Conservation (phyloP, 64 coral and sea anemone species). For the Cladopsammia gracilis region DNA sequence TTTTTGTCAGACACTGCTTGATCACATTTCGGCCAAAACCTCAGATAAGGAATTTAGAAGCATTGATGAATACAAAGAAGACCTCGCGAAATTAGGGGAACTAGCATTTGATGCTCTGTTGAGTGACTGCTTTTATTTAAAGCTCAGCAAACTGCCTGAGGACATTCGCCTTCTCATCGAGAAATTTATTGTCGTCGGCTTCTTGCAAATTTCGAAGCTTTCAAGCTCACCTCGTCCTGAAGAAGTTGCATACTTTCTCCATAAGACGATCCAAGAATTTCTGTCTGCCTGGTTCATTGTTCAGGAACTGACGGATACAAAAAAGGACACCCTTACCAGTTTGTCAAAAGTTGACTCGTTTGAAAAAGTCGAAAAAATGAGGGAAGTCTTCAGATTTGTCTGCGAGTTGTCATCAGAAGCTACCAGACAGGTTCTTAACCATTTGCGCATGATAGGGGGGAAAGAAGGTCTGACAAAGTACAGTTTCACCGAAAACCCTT, state of each 20-base stretch:
- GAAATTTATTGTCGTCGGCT: slow-evolving; percentile 7
- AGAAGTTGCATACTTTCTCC: slow-evolving; percentile 48
- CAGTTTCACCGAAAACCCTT: background rate
- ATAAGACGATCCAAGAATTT: slow-evolving; percentile 62
- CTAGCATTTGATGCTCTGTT: slow-evolving; percentile 42
- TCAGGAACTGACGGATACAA: background rate
- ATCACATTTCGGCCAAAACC: background rate
- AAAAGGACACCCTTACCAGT: background rate
- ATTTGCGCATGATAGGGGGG: background rate
- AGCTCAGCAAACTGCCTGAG: slow-evolving; percentile 1
- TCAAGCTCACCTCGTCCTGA: slow-evolving; percentile 10
- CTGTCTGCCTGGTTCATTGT: slow-evolving; percentile 54
- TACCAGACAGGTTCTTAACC: background rate
- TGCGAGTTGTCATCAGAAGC: slow-evolving; percentile 26
- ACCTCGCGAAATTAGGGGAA: slow-evolving; percentile 31
- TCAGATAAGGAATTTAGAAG: slow-evolving; percentile 11
- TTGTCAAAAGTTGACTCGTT: background rate
- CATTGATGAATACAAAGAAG: no score
- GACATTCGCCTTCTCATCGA: background rate
- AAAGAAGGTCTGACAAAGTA: background rate
- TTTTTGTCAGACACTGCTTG: background rate
- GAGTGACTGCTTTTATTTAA: slow-evolving; percentile 9
- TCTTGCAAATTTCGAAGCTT: slow-evolving; percentile 42
- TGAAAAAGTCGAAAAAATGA: background rate
- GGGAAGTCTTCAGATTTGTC: background rate